Percentiles rank a stretch among this genome's conserved stretches.
Conservation (phyloP, 2,113 vertebrate species). For the Campylomormyrus tamandua region DNA sequence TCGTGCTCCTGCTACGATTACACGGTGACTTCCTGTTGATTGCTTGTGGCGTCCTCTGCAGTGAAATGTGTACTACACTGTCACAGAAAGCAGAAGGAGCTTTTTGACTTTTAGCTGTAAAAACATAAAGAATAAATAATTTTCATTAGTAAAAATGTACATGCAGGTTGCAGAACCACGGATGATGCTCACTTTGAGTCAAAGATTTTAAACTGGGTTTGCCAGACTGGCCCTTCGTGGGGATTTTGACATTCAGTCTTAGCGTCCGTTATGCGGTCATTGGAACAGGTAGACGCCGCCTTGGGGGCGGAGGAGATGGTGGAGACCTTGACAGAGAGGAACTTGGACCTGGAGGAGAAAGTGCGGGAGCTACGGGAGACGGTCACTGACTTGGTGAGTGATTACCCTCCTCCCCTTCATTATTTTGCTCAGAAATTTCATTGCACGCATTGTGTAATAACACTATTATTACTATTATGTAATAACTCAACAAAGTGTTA, state of each 20-base stretch:
- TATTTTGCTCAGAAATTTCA: too few species aligned
- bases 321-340: slow-evolving; percentile 88
- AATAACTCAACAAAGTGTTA: too few species aligned
- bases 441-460: too few species aligned
- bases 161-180: neutral
- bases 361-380: slow-evolving; percentile 89
- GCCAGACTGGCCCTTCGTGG: neutral
- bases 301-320: slow-evolving; percentile 97
- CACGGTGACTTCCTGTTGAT: neutral
- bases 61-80: neutral
- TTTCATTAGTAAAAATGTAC: neutral
- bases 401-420: neutral
- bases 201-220: neutral
- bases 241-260: neutral
- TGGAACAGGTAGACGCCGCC: slow-evolving; percentile 85
- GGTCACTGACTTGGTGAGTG: slow-evolving; percentile 80
- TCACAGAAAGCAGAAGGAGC: neutral
- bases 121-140: neutral
- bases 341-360: slow-evolving; percentile 92
- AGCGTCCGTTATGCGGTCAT: neutral
- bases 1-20: neutral
- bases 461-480: too few species aligned
- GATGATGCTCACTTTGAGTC: neutral
- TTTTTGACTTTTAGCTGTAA: neutral
- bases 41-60: neutral